A percentile compares a stretch with the other conserved stretches of the same genome.
Evolutionary conservation across 2,113 vertebrate genomes (phyloP).

Genomic region (Anser cygnoides): DNA sequence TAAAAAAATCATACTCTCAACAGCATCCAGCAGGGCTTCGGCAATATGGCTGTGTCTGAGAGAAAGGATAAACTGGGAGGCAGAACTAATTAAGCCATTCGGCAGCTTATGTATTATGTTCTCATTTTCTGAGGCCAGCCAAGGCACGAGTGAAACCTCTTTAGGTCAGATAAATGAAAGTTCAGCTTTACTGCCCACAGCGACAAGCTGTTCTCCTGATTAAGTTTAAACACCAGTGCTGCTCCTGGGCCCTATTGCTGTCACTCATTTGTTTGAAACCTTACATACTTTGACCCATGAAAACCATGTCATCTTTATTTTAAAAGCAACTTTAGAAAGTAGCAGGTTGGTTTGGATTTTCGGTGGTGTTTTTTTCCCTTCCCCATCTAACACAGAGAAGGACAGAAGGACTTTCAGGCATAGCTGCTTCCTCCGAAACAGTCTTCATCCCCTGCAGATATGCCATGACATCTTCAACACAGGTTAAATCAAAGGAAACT

Average conservation of each 20-base stretch:
- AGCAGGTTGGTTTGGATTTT: background rate
- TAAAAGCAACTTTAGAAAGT: background rate
- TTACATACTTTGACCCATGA: background rate
- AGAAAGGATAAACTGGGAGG: background rate
- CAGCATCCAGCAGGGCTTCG: background rate
- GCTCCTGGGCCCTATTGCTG: background rate
- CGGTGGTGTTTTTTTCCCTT: background rate
- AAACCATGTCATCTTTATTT: background rate
- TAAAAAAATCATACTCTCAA: background rate
- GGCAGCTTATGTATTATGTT: background rate
- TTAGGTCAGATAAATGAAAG: background rate
- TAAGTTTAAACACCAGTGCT: background rate
- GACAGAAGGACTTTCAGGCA: background rate
- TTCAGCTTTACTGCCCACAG: background rate
- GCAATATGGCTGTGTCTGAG: rapidly evolving
- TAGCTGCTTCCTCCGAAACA: background rate
- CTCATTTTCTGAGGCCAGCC: background rate
- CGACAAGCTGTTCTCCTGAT: background rate
- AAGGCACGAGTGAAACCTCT: background rate
- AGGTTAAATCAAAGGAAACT: background rate
- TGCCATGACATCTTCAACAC: background rate
- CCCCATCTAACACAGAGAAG: background rate
- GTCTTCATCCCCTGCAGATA: background rate
- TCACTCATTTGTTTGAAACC: background rate
- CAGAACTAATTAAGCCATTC: background rate